Evolutionary conservation across 2,888 invertebrate species (phyloP).

Genomic region (Dioctria rufipes): DNA sequence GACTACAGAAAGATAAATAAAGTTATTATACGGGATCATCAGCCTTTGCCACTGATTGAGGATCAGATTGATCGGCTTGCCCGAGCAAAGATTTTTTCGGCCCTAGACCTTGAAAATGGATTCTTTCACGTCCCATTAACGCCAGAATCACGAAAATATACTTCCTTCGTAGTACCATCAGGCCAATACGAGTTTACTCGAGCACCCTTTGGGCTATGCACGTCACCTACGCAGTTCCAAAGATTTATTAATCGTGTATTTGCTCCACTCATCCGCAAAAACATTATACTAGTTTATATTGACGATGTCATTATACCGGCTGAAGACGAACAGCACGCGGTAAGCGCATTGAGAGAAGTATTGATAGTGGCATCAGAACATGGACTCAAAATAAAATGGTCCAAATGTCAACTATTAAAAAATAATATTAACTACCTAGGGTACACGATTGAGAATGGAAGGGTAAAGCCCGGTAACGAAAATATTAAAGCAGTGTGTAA

Average conservation of each 20-base stretch:
- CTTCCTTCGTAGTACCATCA: background rate
- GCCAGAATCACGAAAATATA: too few species aligned
- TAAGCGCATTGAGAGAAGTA: slow-evolving; percentile 55
- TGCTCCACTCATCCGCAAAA: too few species aligned
- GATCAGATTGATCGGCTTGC: background rate
- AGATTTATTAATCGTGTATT: too few species aligned
- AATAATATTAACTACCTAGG: slow-evolving; percentile 39
- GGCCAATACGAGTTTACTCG: too few species aligned
- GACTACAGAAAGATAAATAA: background rate
- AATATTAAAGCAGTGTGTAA: too few species aligned
- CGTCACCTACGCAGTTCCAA: too few species aligned
- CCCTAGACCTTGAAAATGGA: background rate
- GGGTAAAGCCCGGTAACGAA: slow-evolving; percentile 60
- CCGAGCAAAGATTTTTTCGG: background rate
- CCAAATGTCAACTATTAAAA: slow-evolving; percentile 57
- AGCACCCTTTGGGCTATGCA: too few species aligned
- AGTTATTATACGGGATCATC: slow-evolving; percentile 2
- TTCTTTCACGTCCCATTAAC: too few species aligned
- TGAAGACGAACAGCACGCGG: slow-evolving; percentile 52
- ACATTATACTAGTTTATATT: slow-evolving; percentile 54
- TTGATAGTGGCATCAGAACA: slow-evolving; percentile 53
- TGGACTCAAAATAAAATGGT: slow-evolving; percentile 59
- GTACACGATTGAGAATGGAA: slow-evolving; percentile 51
- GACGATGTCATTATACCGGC: slow-evolving; percentile 60
- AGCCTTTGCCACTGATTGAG: background rate